phyloP scores from a whole-genome alignment of 2,888 invertebrate genomes.

The Oscheius sp. region DNA sequence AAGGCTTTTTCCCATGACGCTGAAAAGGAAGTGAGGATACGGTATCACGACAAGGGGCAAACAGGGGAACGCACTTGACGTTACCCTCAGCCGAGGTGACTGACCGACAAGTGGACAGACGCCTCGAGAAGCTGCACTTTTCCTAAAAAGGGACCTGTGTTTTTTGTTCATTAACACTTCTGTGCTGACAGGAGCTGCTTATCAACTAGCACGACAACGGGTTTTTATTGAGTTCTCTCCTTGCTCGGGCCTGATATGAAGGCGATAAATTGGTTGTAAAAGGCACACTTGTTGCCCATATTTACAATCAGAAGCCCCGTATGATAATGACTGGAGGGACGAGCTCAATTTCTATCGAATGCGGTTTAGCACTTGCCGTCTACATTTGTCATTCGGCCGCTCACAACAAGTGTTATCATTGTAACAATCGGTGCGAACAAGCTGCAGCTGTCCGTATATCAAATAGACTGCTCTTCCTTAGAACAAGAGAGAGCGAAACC shows the following conservation, averaged over 20 bases:
- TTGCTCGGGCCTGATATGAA: conserved; percentile 25
- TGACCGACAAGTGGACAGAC: conserved; percentile 30
- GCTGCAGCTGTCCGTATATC: conserved; percentile 36
- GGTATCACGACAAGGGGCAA: conserved; percentile 20
- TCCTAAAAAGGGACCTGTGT: neutral
- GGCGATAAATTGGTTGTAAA: conserved; percentile 40
- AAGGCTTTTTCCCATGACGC: neutral
- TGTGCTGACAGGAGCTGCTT: conserved; percentile 20
- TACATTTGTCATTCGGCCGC: conserved; percentile 37
- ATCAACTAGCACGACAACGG: conserved; percentile 23
- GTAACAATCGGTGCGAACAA: conserved; percentile 39
- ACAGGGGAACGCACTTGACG: conserved; percentile 31
- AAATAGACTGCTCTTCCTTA: conserved; percentile 15
- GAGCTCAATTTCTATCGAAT: conserved; percentile 29
- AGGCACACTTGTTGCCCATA: conserved; percentile 32
- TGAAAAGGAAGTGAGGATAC: conserved; percentile 1
- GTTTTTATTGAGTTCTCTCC: conserved; percentile 33
- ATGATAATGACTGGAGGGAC: conserved; percentile 5
- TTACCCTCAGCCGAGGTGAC: conserved; percentile 34
- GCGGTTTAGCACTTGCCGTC: conserved; percentile 38
- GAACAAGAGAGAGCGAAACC: conserved; percentile 2
- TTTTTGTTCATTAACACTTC: conserved; percentile 1
- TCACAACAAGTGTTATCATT: conserved; percentile 37
- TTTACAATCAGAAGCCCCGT: conserved; percentile 33
- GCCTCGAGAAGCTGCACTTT: neutral